Evolutionary conservation across 1,140 invertebrate genomes (phyloP), one percentile per base, ranked within the genome.

Genomic region (Phocides pigmalion): DNA sequence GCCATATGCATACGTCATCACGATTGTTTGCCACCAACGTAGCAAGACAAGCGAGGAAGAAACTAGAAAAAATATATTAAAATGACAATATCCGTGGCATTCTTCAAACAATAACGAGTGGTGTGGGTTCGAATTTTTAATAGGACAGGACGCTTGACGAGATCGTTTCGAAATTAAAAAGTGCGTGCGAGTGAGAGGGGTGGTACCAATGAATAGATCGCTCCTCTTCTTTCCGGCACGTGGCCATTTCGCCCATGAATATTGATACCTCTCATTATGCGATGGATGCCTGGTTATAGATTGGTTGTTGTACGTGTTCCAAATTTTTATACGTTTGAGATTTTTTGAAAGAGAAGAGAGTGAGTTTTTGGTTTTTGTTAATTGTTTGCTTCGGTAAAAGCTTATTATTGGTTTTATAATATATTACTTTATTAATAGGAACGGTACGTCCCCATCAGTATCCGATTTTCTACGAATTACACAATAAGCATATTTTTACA

Each of bases 121-220:
- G 70, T 69, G 72, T 74, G 73, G 64, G 68, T 76, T 76, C 74
- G 76, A 81, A 81, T 81, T 78, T 67, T 81, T 75, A 80, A 78
- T 78, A 66, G 75, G 65, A 74, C 71, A 80, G 75, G 68, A 72
- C 72, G 72, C 72, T 71, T 70, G 63, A 68, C 66, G 62, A 72
- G 78, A 74, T 79, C 74, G 72, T 79, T 76, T 73, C 72, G 66
- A 79, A 81, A 79, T 81, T 81, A 76, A 81, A 78, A 75, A 78
- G 66, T 73, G 67, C 70, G 74, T 61, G 70, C 37, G 71, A 72
- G 68, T 19, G 74, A 73, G 76, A 76, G 32, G 61, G 62, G 15
- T 46, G 58, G 35, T 42, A 15, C 54, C 61, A 51, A 65, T 69
- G 69, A 68, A 69, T 70, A 61, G 44, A 53, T 42, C 67, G 46